phyloP scores from a whole-genome alignment of 2,888 invertebrate genomes.

The Drosophila pegasa region DNA sequence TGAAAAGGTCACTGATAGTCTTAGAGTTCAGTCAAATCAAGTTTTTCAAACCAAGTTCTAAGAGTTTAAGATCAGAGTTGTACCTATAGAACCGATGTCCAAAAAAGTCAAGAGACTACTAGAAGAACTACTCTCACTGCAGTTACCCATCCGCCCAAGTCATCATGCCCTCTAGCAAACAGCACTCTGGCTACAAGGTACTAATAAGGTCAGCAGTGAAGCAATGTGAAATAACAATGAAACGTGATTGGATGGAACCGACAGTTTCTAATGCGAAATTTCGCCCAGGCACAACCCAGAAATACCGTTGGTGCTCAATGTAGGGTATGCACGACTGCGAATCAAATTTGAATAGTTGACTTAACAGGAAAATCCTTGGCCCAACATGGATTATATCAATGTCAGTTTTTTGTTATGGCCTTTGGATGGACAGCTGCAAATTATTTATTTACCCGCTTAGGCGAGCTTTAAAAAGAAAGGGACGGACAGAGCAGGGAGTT shows the following conservation, averaged over 20 bases:
- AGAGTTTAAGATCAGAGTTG: neutral
- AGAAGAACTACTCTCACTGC: neutral
- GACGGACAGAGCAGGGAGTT: neutral
- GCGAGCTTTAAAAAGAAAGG: neutral
- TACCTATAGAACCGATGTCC: neutral
- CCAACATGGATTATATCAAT: neutral
- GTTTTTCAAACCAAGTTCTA: neutral
- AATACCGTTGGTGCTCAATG: neutral
- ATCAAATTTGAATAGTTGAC: neutral
- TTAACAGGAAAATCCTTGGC: neutral
- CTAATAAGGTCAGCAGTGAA: conserved; percentile 7
- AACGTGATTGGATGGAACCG: conserved; percentile 4
- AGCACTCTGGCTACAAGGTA: neutral
- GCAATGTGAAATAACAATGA: conserved; percentile 24
- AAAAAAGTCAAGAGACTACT: neutral
- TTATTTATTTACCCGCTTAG: neutral
- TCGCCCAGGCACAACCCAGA: neutral
- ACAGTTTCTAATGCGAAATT: neutral
- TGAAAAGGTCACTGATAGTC: neutral
- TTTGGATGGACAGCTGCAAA: neutral
- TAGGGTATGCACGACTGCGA: neutral
- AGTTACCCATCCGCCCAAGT: fast-evolving
- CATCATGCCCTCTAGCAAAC: neutral
- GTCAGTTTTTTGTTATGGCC: neutral
- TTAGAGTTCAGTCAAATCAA: neutral